Percentiles rank a stretch among this genome's conserved stretches.
Conservation (phyloP, 2,888 invertebrate genomes). For the Troides oblongomaculatus region DNA sequence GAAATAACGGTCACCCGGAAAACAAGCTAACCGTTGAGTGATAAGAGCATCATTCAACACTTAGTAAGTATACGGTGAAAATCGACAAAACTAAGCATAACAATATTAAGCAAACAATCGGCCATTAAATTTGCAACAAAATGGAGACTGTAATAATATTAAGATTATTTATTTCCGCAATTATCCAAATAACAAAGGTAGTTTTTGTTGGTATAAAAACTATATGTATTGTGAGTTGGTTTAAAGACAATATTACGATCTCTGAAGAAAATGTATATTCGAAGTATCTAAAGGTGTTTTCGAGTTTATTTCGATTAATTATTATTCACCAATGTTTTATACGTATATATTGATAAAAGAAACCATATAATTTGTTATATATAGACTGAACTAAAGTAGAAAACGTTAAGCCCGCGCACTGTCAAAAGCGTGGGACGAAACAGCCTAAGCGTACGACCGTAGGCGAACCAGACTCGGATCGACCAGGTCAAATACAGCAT, state of each 20-base stretch:
- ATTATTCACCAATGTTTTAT: not conserved
- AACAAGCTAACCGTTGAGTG: not conserved
- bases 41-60: not conserved
- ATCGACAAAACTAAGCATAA: not conserved
- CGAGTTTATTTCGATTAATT: too few relatives aligned
- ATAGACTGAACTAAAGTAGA: constrained; percentile 42
- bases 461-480: constrained; percentile 41
- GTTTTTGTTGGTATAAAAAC: too few relatives aligned
- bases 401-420: constrained; percentile 39
- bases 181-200: not conserved
- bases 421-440: constrained; percentile 40
- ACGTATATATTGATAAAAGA: not conserved
- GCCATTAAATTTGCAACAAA: not conserved
- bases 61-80: not conserved
- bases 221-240: too few relatives aligned
- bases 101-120: not conserved
- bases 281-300: too few relatives aligned
- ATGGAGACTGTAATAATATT: not conserved
- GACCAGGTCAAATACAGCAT: constrained; percentile 43
- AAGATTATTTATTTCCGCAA: not conserved
- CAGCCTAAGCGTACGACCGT: constrained; percentile 28
- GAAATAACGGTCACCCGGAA: constrained; percentile 1
- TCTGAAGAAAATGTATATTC: too few relatives aligned
- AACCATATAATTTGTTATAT: constrained; percentile 44
- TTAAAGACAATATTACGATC: too few relatives aligned